Evolutionary conservation across 2,113 vertebrate genomes (phyloP).

Genomic region (Ibidorhyncha struthersii): DNA sequence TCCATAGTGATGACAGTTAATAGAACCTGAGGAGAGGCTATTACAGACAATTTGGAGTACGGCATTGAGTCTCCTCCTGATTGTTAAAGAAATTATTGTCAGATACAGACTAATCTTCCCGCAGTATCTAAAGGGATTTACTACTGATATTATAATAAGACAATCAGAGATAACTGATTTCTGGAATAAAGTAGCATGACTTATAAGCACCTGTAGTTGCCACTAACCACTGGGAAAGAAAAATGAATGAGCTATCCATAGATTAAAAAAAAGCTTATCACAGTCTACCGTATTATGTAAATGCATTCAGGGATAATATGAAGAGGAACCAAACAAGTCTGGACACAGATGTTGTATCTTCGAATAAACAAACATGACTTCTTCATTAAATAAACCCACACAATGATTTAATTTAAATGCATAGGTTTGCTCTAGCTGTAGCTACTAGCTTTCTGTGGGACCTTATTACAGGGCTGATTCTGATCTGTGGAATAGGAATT

Average conservation of each 20-base stretch:
- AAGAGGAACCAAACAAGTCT: not conserved
- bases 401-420: not conserved
- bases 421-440: not conserved
- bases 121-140: not conserved
- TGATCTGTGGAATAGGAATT: not conserved
- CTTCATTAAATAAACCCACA: not conserved
- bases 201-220: not conserved
- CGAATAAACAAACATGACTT: not conserved
- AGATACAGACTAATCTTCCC: not conserved
- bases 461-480: not conserved
- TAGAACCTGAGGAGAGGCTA: not conserved
- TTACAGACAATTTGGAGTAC: not conserved
- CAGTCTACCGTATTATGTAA: not conserved
- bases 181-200: not conserved
- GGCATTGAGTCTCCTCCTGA: not conserved
- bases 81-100: constrained; percentile 13
- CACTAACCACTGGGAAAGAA: not conserved
- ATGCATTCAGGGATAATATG: not conserved
- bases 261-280: not conserved
- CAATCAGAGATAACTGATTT: not conserved
- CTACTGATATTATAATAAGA: not conserved
- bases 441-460: not conserved
- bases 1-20: not conserved
- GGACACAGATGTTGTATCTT: not conserved
- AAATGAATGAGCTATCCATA: not conserved